Base-by-base conservation (phyloP, 2,113 vertebrate species). In the Spizaetus ornatus region DNA sequence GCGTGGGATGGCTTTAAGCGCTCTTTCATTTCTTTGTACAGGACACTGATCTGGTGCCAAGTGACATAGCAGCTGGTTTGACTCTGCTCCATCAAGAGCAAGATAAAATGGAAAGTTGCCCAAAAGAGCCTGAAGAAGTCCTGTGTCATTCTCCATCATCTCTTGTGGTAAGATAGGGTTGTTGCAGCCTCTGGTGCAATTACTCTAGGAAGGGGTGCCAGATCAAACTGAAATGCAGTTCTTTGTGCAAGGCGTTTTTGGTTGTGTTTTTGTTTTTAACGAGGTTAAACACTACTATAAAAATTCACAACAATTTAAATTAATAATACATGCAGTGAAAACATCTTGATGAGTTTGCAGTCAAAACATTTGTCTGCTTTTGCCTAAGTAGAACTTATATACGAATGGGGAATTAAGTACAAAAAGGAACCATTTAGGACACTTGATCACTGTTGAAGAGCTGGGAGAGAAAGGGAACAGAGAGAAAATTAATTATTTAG, bases 31-130 rank as follows among this genome's bases (percentile, higher is more conserved):
- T 85, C 74, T 69, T n/a, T 84, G 16, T 63, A 10, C 98, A 99
- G 99, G 99, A 99, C 97, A 99, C 99, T 13, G 99, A 99, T 72
- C 97, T 99, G 92, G 99, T 99, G 66, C 98, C 99, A 55, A 99
- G 99, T 52, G 99, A 99, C 92, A 99, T 99, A 9, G 99, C 99
- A 5, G 99, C 99, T 3, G 99, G 99, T 31, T 98, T 99, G 90
- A 98, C 98, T 79, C 98, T 99, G 53, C 99, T 99, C 72, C 99
- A 99, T 83, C 99, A 99, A 97, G 99, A 99, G 67, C 99, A 99
- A 87, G 99, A 99, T 82, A 99, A 98, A 82, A 97, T 98, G 95
- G 98, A 98, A 86, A 98, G 40, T 26, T 98, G 95, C 91, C 94
- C 90, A 23, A 98, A 98, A 95, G 99, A 99, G 62, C 99, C 98